Conservation (phyloP, 2,797 vertebrate species). For the Hydrolagus colliei region DNA sequence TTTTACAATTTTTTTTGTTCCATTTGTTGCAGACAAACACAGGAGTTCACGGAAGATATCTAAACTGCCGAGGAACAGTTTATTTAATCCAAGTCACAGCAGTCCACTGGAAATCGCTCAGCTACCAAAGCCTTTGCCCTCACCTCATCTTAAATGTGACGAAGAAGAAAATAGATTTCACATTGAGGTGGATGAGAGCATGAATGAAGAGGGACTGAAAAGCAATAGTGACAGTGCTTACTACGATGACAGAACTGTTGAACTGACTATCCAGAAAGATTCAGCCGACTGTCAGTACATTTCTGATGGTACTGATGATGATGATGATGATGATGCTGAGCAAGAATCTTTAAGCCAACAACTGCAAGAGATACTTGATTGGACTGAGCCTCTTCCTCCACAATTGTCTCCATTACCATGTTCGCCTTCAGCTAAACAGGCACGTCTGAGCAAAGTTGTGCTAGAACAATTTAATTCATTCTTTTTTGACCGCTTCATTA, state of each 20-base stretch:
- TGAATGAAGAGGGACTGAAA: slow-evolving; percentile 25
- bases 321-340: slow-evolving; percentile 35
- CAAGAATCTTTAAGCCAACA: slow-evolving; percentile 37
- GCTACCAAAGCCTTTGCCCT: slow-evolving; percentile 34
- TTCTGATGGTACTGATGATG: slow-evolving; percentile 31
- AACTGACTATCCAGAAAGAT: slow-evolving; percentile 23
- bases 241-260: slow-evolving; percentile 31
- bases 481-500: no score
- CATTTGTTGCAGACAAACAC: background rate
- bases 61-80: background rate
- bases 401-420: slow-evolving; percentile 72
- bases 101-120: slow-evolving; percentile 35
- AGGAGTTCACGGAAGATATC: background rate
- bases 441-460: slow-evolving; percentile 43
- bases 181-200: slow-evolving; percentile 17
- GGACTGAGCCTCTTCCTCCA: slow-evolving; percentile 66
- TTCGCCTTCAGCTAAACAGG: slow-evolving; percentile 43
- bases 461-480: background rate
- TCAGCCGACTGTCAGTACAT: background rate
- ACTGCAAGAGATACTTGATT: slow-evolving; percentile 62
- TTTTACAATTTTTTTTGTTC: background rate
- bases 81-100: slow-evolving; percentile 11
- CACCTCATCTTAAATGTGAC: slow-evolving; percentile 34
- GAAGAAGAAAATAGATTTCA: slow-evolving; percentile 33
- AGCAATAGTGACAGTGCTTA: background rate